Base-by-base conservation (phyloP, 2,113 vertebrate genomes). In the Stigmatopora nigra region DNA sequence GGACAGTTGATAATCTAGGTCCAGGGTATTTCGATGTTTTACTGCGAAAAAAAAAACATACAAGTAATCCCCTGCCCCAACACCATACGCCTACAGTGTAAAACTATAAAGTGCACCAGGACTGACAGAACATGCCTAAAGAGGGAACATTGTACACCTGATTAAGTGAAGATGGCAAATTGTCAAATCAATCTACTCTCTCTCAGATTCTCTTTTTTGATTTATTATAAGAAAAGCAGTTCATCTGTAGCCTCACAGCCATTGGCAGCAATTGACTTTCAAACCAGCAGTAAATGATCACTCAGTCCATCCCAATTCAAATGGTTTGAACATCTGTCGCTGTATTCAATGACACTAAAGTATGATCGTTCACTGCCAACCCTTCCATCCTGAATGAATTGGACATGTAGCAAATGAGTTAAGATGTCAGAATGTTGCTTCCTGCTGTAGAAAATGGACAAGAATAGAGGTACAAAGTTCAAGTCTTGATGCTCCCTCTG, bases 1-100 rank as follows among this genome's bases (percentile, higher is more conserved):
- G 64, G 72, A 75, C 78, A 73, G 71, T 52, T 6, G 78, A 72
- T 63, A 58, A 38, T 38, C 80, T 78, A 41, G 7, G 38, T 41
- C 38, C 38, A 41, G 38, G 38, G 38, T 41, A 75, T 88, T 76
- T 78, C 82, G 82, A 75, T 79, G 77, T 86, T 84, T 82, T 84
- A 80, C 83, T 83, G 84, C 88, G 83, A 68, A 61, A 65, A 82
- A 85, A 92, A 91, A 90, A 92, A 87, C 78, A 62, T 73, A 86
- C 85, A 91, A 89, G 89, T 66, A 53, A 53, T 68, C 89, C 82
- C 88, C 16, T 38, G 31, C 13, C 22, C 22, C 25, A 22, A 6
- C 53, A 3, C 10, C 69, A 56, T 57, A 65, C 89, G 88, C 53
- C 53, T 22, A 7, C 53, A 4, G 87, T 90, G 87, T 72, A 72